phyloP scores from a whole-genome alignment of 2,888 invertebrate species.

The Blastobasis lacticolella region DNA sequence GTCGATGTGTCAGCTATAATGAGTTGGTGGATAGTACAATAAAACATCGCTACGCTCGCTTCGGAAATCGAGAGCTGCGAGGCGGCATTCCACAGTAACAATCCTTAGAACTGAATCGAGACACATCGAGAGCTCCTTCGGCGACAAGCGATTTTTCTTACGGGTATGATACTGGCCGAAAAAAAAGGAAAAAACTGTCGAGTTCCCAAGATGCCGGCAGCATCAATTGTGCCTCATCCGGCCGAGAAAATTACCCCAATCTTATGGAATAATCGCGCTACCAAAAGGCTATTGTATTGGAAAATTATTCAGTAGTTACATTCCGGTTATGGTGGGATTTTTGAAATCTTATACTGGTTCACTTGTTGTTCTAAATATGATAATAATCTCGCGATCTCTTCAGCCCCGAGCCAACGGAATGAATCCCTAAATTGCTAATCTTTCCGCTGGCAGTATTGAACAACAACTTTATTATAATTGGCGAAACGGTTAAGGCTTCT shows the following conservation, averaged over 20 bases:
- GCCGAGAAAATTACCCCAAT: too few relatives aligned
- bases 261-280: too few relatives aligned
- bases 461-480: conserved; percentile 69
- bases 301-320: too few relatives aligned
- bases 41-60: conserved; percentile 4
- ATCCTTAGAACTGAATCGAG: conserved; percentile 44
- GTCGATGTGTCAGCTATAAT: too few relatives aligned
- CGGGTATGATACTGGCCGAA: too few relatives aligned
- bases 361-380: background rate
- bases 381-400: conserved; percentile 1
- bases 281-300: too few relatives aligned
- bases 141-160: conserved; percentile 28
- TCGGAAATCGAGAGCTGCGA: conserved; percentile 60
- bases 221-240: too few relatives aligned
- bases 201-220: too few relatives aligned
- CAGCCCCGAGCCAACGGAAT: conserved; percentile 12
- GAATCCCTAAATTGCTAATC: conserved; percentile 47
- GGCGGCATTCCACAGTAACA: conserved; percentile 64
- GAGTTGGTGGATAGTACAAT: too few relatives aligned
- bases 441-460: conserved; percentile 58
- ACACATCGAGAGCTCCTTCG: conserved; percentile 34
- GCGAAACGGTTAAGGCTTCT: conserved; percentile 63
- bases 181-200: conserved; percentile 30
- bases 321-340: too few relatives aligned
- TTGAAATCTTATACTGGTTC: background rate